Evolutionary conservation across 2,888 invertebrate species (phyloP).

Genomic region (Pristionchus exspectatus): DNA sequence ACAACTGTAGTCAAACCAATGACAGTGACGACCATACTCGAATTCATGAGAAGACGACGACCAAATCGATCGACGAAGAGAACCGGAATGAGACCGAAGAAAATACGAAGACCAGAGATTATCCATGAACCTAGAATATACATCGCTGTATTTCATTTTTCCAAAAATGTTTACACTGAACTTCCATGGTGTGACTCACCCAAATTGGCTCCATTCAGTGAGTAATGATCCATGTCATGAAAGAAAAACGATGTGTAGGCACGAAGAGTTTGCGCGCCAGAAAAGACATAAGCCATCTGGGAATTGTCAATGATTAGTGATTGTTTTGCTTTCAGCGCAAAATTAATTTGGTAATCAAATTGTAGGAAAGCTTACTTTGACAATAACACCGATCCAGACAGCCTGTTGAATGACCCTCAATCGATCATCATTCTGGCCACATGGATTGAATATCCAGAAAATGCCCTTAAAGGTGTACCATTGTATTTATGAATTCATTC

Average conservation of each 20-base stretch:
- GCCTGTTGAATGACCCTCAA: slow-evolving; percentile 63
- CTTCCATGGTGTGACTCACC: background rate
- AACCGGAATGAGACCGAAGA: slow-evolving; percentile 64
- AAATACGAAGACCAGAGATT: slow-evolving; percentile 60
- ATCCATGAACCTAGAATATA: slow-evolving; percentile 53
- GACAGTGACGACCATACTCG: slow-evolving; percentile 14
- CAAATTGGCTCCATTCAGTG: slow-evolving; percentile 57
- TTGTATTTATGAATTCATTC: too few relatives aligned
- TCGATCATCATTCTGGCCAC: slow-evolving; percentile 62
- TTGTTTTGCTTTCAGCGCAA: background rate
- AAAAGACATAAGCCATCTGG: slow-evolving; percentile 67
- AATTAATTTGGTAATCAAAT: background rate
- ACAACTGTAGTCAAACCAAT: slow-evolving; percentile 54
- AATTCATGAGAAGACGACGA: slow-evolving; percentile 64
- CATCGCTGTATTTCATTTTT: background rate
- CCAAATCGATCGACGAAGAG: slow-evolving; percentile 67
- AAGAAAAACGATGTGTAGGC: slow-evolving; percentile 66
- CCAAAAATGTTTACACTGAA: background rate
- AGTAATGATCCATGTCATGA: slow-evolving; percentile 61
- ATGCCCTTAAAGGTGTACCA: slow-evolving; percentile 56
- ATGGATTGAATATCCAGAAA: slow-evolving; percentile 68
- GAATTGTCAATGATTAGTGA: background rate
- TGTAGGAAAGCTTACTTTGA: slow-evolving; percentile 57
- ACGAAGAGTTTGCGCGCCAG: slow-evolving; percentile 65
- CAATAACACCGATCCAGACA: slow-evolving; percentile 69